phyloP scores from a whole-genome alignment of 2,113 vertebrate genomes.

The Aleadryas rufinucha region DNA sequence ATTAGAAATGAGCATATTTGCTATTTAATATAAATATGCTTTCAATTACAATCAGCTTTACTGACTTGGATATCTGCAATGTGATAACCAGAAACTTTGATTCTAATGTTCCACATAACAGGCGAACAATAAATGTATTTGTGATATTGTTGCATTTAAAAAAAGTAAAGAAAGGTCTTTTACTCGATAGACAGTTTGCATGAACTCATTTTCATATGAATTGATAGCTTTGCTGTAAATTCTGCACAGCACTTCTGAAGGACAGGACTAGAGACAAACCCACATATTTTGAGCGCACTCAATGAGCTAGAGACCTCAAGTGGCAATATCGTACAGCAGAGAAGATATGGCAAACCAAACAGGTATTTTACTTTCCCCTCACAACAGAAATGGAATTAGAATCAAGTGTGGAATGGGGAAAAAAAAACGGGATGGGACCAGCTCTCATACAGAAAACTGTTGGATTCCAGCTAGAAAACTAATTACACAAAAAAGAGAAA shows the following conservation, averaged over 20 bases:
- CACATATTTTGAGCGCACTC: background rate
- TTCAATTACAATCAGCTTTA: slow-evolving; percentile 55
- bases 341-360: background rate
- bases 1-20: slow-evolving; percentile 59
- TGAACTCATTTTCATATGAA: background rate
- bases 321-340: background rate
- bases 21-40: slow-evolving; percentile 48
- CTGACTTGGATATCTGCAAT: slow-evolving; percentile 32
- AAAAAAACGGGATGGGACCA: background rate
- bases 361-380: background rate
- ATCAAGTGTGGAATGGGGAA: background rate
- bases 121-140: background rate
- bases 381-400: background rate
- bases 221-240: background rate
- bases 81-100: slow-evolving; percentile 21
- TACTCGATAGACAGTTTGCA: background rate
- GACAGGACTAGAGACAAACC: background rate
- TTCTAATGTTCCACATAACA: background rate
- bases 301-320: background rate
- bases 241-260: background rate
- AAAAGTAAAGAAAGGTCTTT: background rate
- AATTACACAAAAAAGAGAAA: background rate
- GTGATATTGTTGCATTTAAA: background rate
- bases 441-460: background rate
- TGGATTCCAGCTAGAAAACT: background rate